These are phyloP conservation scores for Cyprinodon brontotheroides DNA, from an alignment of 2,113 vertebrate species.

Conservation along the genomic window DNA sequence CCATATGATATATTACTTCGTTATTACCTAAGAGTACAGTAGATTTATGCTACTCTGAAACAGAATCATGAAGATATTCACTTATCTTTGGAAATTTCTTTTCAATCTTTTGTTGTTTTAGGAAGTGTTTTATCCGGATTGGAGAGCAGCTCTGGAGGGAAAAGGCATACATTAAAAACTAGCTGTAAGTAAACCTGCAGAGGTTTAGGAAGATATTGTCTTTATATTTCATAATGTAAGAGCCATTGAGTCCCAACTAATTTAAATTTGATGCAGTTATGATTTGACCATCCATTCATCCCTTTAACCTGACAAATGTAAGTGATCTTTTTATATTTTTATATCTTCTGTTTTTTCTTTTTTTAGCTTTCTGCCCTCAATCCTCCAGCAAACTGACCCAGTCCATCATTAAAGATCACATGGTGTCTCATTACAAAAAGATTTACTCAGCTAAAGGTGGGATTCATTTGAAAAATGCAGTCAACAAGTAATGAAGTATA, in stretches of 20 bases:
- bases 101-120: conserved; percentile 19
- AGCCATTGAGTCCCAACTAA: too few relatives aligned
- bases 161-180: conserved; percentile 55
- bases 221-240: too few relatives aligned
- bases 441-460: conserved; percentile 95
- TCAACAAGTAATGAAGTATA: not conserved
- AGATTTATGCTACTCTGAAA: too few relatives aligned
- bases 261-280: too few relatives aligned
- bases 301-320: too few relatives aligned
- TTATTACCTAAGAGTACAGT: not conserved
- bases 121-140: conserved; percentile 64
- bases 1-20: not conserved
- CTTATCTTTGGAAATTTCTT: not conserved
- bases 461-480: not conserved
- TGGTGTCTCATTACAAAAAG: conserved; percentile 94
- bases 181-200: conserved; percentile 59
- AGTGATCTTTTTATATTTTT: not conserved
- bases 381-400: conserved; percentile 84
- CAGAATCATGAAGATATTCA: not conserved
- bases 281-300: too few relatives aligned
- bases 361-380: conserved; percentile 79
- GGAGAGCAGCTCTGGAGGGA: conserved; percentile 40
- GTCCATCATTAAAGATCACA: conserved; percentile 88
- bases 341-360: conserved; percentile 54
- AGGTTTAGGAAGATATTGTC: not conserved